Evolutionary conservation across 2,113 vertebrate genomes (phyloP).

Genomic region (Microtus pennsylvanicus): DNA sequence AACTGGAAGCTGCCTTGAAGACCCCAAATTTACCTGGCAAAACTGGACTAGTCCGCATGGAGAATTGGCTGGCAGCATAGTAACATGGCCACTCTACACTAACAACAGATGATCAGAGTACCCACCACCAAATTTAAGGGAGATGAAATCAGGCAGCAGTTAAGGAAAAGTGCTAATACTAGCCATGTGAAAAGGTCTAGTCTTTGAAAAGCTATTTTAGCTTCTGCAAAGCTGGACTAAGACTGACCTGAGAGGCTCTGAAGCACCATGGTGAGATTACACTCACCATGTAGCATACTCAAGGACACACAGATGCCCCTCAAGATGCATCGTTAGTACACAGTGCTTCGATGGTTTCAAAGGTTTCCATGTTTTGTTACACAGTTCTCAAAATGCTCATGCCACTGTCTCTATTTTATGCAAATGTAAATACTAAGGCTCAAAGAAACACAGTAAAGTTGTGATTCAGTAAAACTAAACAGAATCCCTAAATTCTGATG

Average conservation of each 20-base stretch:
- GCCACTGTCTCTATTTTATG: neutral
- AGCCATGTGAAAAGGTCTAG: neutral
- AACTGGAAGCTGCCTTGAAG: neutral
- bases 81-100: neutral
- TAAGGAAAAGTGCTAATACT: neutral
- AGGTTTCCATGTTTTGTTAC: neutral
- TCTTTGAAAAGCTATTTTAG: neutral
- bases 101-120: conserved; percentile 15
- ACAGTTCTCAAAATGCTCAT: neutral
- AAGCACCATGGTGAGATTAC: neutral
- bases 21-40: neutral
- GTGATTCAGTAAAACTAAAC: neutral
- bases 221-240: conserved; percentile 1
- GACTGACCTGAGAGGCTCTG: neutral
- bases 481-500: conserved; percentile 16
- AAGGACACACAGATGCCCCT: neutral
- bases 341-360: neutral
- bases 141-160: neutral
- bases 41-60: neutral
- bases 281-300: neutral
- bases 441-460: neutral
- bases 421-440: conserved; percentile 26
- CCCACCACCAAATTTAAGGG: neutral
- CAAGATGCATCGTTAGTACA: neutral
- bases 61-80: neutral